Percentiles rank a stretch among this genome's conserved stretches.
Evolutionary conservation across 2,113 vertebrate genomes (phyloP).

Genomic region (Tupaia chinensis): DNA sequence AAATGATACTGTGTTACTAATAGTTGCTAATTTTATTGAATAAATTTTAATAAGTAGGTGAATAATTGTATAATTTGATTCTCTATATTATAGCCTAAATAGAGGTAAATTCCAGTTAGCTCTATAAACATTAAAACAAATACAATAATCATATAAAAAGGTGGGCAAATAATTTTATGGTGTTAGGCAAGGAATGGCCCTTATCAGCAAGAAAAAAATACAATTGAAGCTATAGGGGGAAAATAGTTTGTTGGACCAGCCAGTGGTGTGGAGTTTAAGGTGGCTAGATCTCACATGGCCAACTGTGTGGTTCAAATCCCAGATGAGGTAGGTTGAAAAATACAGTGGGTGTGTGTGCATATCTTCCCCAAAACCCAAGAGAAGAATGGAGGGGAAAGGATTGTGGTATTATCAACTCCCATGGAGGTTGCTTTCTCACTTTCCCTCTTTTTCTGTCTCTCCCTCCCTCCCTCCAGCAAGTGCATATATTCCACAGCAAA

Average conservation of each 20-base stretch:
- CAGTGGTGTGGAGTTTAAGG: too few species aligned
- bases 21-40: neutral
- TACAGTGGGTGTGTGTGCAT: too few species aligned
- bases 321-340: too few species aligned
- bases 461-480: too few species aligned
- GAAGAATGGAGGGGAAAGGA: too few species aligned
- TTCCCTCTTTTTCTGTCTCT: too few species aligned
- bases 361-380: too few species aligned
- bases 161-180: neutral
- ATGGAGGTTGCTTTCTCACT: too few species aligned
- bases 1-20: neutral
- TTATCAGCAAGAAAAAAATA: neutral
- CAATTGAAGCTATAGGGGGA: neutral
- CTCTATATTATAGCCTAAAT: neutral
- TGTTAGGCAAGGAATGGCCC: neutral
- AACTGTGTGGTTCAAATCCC: too few species aligned
- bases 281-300: too few species aligned
- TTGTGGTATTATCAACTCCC: too few species aligned
- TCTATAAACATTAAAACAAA: slow-evolving; percentile 25
- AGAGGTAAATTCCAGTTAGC: neutral
- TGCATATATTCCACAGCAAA: too few species aligned
- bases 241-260: neutral
- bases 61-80: neutral
- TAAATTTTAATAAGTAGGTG: neutral
- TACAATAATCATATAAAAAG: neutral